Evolutionary conservation across 37 sponge, comb jelly and placozoan genomes (phyloP).

Genomic region (Amphimedon queenslandica): DNA sequence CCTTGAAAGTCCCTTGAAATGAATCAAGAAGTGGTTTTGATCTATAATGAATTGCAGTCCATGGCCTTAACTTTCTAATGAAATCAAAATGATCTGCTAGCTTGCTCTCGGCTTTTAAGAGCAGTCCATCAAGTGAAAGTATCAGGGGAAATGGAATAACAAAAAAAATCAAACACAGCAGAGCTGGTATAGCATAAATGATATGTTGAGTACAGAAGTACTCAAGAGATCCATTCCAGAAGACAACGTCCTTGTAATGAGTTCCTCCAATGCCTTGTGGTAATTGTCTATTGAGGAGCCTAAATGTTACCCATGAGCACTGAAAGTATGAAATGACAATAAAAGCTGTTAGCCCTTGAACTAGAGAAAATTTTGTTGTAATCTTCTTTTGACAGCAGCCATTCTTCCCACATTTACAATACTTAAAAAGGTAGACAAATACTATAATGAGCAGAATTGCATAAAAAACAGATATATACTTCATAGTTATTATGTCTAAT

Average conservation of each 20-base stretch:
- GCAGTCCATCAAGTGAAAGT: background rate
- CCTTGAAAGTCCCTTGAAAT: conserved; percentile 4
- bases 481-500: conserved; percentile 28
- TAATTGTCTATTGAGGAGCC: conserved; percentile 2
- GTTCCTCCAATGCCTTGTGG: background rate
- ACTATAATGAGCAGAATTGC: conserved; percentile 17
- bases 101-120: background rate
- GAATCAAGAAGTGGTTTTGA: conserved; percentile 1
- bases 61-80: background rate
- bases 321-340: conserved; percentile 36
- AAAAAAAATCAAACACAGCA: background rate
- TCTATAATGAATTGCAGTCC: background rate
- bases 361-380: background rate
- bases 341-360: conserved; percentile 31
- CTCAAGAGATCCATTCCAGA: background rate
- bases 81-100: background rate
- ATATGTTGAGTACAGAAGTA: background rate
- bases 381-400: background rate
- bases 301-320: conserved; percentile 28
- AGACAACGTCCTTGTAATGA: background rate
- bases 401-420: background rate
- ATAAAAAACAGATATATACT: conserved; percentile 36
- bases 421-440: background rate
- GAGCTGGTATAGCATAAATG: conserved; percentile 2
- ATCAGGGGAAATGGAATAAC: conserved; percentile 1